Base-by-base conservation (phyloP, 64 coral and sea anemone species). In the Exaiptasia diaphana region DNA sequence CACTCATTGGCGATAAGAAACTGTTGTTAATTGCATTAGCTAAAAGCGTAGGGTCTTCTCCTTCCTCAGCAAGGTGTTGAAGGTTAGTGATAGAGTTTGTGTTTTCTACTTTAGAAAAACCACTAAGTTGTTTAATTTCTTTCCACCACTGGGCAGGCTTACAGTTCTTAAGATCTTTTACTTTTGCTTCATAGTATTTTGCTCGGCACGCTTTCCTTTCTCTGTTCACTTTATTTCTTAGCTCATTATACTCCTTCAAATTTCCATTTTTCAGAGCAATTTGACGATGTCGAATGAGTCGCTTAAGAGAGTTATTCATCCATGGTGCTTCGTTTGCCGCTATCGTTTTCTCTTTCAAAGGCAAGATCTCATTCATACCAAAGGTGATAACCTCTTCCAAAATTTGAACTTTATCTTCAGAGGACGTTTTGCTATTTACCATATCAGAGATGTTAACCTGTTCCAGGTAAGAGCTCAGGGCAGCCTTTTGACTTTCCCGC, bases 291-390 rank as follows among this genome's bases (percentile, higher is more conserved):
- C 56, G 55, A 49, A 86, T 86, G 28, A 76, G 83, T 31, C 50
- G 49, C 67, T 86, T 86, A n/a, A 86, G 48, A 41, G 83, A 76
- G 48, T 43, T 77, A 41, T 86, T 86, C 28, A 76, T 52, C 83
- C 71, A 86, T 44, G 81, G 67, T 50, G 67, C 60, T 20, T 81
- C 80, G 39, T 82, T 82, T 32, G 29, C 49, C 31, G 48, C 15
- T 38, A 83, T 34, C 26, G 63, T 46, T 36, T 71, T 83, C 22
- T 31, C 34, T 68, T 46, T 68, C 24, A 68, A 28, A 41, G 60
- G 61, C 64, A 68, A 12, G 10, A 52, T 52, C 49, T 52, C 10
- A 12, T 52, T n/a, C 10, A 52, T 10, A 52, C 49, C 49, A 10
- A n/a, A 12, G n/a, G 49, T 12, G 49, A 52, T 52, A 52, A 52